Percentiles rank a stretch among this genome's conserved stretches.
phyloP scores from a whole-genome alignment of 2,888 invertebrate genomes.

The Caenorhabditis uteleia region DNA sequence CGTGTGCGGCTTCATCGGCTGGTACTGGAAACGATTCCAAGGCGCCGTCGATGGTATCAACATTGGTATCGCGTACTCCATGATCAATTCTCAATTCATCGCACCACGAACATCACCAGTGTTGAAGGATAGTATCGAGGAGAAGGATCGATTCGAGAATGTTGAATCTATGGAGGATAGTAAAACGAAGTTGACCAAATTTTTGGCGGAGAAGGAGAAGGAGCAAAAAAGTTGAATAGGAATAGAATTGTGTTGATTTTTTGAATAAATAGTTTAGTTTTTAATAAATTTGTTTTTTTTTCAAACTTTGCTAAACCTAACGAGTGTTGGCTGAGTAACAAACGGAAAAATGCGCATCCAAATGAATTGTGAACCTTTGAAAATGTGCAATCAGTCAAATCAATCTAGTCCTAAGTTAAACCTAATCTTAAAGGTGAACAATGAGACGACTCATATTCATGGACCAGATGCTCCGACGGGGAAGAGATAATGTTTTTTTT shows the following conservation, averaged over 20 bases:
- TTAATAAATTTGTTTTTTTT: background rate
- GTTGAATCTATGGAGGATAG: conserved; percentile 41
- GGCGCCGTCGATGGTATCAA: conserved; percentile 67
- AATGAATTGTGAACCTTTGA: too few species aligned
- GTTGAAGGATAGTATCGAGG: conserved; percentile 48
- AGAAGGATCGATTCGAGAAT: conserved; percentile 42
- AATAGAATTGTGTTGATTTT: too few species aligned
- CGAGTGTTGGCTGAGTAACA: too few species aligned
- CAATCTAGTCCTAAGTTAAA: too few species aligned
- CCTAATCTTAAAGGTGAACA: too few species aligned
- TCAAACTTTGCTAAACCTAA: too few species aligned
- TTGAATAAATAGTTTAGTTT: too few species aligned
- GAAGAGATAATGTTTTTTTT: too few species aligned
- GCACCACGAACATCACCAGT: conserved; percentile 52
- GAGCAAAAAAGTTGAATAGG: conserved; percentile 8
- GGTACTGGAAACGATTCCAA: conserved; percentile 69
- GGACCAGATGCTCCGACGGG: too few species aligned
- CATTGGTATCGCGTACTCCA: conserved; percentile 53
- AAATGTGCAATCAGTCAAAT: too few species aligned
- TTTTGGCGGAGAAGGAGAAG: conserved; percentile 35
- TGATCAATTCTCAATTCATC: conserved; percentile 44
- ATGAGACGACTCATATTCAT: too few species aligned
- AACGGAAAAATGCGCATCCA: background rate
- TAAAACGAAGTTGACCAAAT: conserved; percentile 32
- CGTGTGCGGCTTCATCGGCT: conserved; percentile 60